Conservation (phyloP, 53 echinoderm and acorn worm species). For the Paracentrotus lividus region DNA sequence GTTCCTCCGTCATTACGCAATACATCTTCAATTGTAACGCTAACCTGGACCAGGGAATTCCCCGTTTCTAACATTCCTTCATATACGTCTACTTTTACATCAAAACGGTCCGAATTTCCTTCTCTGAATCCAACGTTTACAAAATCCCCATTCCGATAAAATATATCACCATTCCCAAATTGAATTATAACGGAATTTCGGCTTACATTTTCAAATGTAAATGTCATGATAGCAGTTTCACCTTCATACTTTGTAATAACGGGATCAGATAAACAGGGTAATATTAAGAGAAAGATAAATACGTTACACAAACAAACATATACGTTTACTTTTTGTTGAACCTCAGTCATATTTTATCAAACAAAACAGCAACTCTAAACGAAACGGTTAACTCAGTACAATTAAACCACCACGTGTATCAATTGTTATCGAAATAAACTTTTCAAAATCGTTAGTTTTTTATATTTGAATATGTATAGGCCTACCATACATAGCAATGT, state of each 20-base stretch:
- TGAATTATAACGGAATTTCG: not conserved
- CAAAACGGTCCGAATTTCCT: not conserved
- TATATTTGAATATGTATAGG: too few species aligned
- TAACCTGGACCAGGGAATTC: not conserved
- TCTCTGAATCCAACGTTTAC: not conserved
- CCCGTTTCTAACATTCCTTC: too few species aligned
- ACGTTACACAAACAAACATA: not conserved
- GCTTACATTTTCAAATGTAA: not conserved
- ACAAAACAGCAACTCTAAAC: too few species aligned
- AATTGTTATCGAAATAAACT: too few species aligned
- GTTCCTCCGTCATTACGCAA: not conserved
- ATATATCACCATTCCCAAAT: not conserved
- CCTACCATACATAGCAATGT: too few species aligned
- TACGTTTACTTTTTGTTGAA: not conserved
- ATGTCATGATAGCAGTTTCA: not conserved
- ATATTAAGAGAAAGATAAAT: not conserved
- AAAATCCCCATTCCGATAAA: not conserved
- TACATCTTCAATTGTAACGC: not conserved
- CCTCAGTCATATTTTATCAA: too few species aligned
- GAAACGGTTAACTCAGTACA: too few species aligned
- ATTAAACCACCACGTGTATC: too few species aligned
- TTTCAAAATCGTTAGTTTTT: too few species aligned
- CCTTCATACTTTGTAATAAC: not conserved
- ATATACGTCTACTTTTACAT: not conserved
- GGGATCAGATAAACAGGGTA: not conserved